Percentiles rank a stretch among this genome's conserved stretches.
Conservation (phyloP, 2,888 invertebrate species). For the Cataglyphis livida region DNA sequence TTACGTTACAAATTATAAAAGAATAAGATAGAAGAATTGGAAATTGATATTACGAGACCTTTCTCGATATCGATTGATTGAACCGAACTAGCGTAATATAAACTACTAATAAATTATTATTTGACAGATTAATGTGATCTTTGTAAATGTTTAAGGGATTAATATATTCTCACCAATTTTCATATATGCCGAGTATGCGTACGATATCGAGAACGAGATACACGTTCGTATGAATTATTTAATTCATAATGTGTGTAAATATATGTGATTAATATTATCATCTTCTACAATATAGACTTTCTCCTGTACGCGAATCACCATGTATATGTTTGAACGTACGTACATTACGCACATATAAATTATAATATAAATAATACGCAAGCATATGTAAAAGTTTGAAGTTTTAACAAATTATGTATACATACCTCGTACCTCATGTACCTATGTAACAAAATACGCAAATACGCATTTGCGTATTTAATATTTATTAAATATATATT, state of each 20-base stretch:
- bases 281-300: not conserved
- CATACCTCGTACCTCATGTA: not conserved
- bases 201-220: not conserved
- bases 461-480: not conserved
- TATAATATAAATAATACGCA: conserved; percentile 12
- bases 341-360: not conserved
- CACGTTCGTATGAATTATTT: not conserved
- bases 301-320: not conserved
- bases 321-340: not conserved
- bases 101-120: not conserved
- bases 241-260: not conserved
- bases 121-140: too few species aligned
- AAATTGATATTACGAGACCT: not conserved
- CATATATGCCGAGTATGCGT: not conserved
- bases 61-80: not conserved
- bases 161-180: not conserved
- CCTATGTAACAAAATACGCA: not conserved
- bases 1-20: too few species aligned
- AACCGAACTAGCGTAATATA: not conserved
- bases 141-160: not conserved
- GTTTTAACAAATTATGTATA: not conserved
- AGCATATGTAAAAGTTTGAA: not conserved
- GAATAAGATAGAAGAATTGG: not conserved
- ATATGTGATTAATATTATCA: not conserved
- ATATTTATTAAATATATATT: not conserved